A percentile compares a stretch with the other conserved stretches of the same genome.
Evolutionary conservation across 2,113 vertebrate genomes (phyloP).

Genomic region (Chaetura pelagica): DNA sequence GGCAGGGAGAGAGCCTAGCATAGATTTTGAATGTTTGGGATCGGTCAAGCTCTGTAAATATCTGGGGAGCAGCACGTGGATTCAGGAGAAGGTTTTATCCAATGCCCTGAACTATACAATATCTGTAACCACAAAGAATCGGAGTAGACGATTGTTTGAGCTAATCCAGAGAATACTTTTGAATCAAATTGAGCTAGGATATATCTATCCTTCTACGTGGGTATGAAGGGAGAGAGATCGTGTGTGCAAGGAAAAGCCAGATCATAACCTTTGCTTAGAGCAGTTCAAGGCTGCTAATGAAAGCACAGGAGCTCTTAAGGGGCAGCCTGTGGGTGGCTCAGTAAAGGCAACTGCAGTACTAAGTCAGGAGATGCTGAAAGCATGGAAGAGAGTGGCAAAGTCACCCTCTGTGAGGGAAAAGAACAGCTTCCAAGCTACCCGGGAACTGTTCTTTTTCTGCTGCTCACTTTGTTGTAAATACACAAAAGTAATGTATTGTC

Average conservation of each 20-base stretch:
- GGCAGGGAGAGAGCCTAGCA: not conserved
- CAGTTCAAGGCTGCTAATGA: not conserved
- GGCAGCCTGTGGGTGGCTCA: conserved; percentile 20
- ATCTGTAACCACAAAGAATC: not conserved
- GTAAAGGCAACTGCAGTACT: not conserved
- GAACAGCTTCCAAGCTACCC: conserved; percentile 42
- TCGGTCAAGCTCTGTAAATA: not conserved
- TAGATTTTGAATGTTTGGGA: not conserved
- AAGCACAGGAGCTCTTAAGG: not conserved
- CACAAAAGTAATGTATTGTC: conserved; percentile 58
- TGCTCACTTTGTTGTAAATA: conserved; percentile 58
- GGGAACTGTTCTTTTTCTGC: conserved; percentile 54
- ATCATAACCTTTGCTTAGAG: not conserved
- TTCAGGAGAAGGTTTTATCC: not conserved
- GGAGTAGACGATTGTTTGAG: not conserved
- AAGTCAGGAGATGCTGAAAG: conserved; percentile 38
- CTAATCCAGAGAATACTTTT: not conserved
- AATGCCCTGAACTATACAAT: not conserved
- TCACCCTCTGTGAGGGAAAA: conserved; percentile 43
- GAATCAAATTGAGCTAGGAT: not conserved
- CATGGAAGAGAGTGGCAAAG: conserved; percentile 28
- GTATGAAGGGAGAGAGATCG: not conserved
- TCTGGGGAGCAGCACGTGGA: not conserved
- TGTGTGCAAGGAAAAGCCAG: not conserved
- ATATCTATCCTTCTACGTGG: not conserved